Evolutionary conservation across 2,797 vertebrate species (phyloP), one percentile per base, ranked within the genome.

Genomic region (Pseudochromis fuscus): DNA sequence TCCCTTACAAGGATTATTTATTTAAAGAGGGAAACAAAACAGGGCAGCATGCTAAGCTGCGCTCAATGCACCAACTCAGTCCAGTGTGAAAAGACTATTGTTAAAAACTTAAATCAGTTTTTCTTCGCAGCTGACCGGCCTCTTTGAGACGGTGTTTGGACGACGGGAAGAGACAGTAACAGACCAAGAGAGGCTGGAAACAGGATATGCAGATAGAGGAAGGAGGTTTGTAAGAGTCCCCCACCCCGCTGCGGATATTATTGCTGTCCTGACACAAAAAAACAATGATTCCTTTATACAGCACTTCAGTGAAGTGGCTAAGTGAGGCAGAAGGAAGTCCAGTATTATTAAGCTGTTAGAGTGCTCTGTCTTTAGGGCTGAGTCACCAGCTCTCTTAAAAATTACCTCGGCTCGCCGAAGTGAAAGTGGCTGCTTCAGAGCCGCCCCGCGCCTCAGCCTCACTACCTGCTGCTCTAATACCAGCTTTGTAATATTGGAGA

Each of bases 11-110:
- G 69, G 88, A 90, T 90, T 91, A 92, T 88, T 91, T 91, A 89
- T 89, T 91, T 90, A 84, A 88, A 87, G 72, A 75, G 73, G 72
- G 78, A 85, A 81, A 91, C 85, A 90, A 92, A 91, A 88, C 83
- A 61, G 62, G 70, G 72, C 77, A 25, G 84, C 87, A 72, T 60
- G 87, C 77, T 87, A 87, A 87, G 83, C 85, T 72, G 66, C 49
- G 8, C 81, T 85, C 85, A 88, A 82, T 82, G 79, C 80, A 67
- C 35, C 65, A n/a, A 65, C 87, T 85, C 73, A 63, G 77, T 80
- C 67, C 74, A 40, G 67, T 44, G 62, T 89, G 86, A 91, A 91
- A 87, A 91, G 88, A 57, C 84, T 68, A 81, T 88, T 90, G 85
- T 91, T 79, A 30, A 67, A 57, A 82, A 72, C 62, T 75, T 56